phyloP scores from a whole-genome alignment of 2,888 invertebrate genomes.

The Eustalomyia histrio region DNA sequence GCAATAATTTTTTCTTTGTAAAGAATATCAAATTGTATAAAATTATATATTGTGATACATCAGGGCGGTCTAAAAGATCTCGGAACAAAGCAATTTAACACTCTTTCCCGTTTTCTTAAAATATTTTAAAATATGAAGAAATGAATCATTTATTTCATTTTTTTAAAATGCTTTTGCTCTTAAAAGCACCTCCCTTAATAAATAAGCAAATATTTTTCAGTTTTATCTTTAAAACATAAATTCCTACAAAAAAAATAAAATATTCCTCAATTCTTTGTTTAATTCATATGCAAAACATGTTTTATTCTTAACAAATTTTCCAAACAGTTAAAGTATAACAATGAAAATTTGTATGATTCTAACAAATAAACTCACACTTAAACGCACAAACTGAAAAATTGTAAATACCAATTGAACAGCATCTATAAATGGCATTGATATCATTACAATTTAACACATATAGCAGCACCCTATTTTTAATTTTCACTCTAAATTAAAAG shows the following conservation, averaged over 20 bases:
- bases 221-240: not conserved
- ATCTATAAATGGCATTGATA: not conserved
- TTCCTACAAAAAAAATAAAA: not conserved
- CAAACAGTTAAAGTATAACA: not conserved
- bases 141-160: no score
- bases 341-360: not conserved
- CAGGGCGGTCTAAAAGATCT: no score
- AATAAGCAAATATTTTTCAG: no score
- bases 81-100: no score
- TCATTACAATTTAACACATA: not conserved
- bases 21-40: no score
- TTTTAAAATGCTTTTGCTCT: no score
- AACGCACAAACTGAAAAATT: not conserved
- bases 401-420: not conserved
- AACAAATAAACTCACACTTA: not conserved
- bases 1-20: no score
- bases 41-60: no score
- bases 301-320: not conserved
- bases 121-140: no score
- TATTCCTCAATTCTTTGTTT: not conserved
- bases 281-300: constrained; percentile 6
- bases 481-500: not conserved
- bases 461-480: not conserved
- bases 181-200: no score
- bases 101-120: no score